phyloP scores from a whole-genome alignment of 2,888 invertebrate species.

The Luperina nickerlii region DNA sequence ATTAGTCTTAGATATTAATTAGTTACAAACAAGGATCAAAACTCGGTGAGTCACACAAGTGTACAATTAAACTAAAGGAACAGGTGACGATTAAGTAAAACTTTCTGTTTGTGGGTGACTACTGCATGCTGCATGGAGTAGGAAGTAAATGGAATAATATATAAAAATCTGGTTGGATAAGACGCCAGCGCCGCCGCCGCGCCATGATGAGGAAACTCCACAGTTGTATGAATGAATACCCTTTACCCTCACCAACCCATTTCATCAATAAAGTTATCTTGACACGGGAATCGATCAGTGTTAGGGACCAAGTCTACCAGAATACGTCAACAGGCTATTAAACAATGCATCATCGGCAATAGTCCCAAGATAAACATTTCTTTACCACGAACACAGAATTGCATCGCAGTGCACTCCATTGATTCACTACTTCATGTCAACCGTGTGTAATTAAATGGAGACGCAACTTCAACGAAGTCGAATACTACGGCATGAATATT shows the following conservation, averaged over 20 bases:
- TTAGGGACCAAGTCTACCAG: background rate
- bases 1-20: slow-evolving; percentile 48
- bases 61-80: slow-evolving; percentile 67
- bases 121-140: slow-evolving; percentile 48
- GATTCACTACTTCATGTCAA: slow-evolving; percentile 20
- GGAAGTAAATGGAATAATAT: slow-evolving; percentile 25
- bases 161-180: background rate
- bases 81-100: slow-evolving; percentile 79
- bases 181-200: no score
- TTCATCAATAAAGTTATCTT: background rate
- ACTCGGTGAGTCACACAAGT: slow-evolving; percentile 63
- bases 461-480: slow-evolving; percentile 70
- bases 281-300: background rate
- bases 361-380: background rate
- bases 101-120: slow-evolving; percentile 68
- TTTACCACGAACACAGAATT: background rate
- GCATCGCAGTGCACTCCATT: slow-evolving; percentile 33
- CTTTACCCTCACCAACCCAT: background rate
- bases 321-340: no score
- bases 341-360: background rate
- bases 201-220: background rate
- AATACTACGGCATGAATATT: slow-evolving; percentile 81
- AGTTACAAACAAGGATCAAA: slow-evolving; percentile 54
- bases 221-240: background rate
- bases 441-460: slow-evolving; percentile 71